A percentile compares a stretch with the other conserved stretches of the same genome.
Evolutionary conservation across 92 coral and sea anemone species (phyloP).

Genomic region (Phenganax stokvisi): DNA sequence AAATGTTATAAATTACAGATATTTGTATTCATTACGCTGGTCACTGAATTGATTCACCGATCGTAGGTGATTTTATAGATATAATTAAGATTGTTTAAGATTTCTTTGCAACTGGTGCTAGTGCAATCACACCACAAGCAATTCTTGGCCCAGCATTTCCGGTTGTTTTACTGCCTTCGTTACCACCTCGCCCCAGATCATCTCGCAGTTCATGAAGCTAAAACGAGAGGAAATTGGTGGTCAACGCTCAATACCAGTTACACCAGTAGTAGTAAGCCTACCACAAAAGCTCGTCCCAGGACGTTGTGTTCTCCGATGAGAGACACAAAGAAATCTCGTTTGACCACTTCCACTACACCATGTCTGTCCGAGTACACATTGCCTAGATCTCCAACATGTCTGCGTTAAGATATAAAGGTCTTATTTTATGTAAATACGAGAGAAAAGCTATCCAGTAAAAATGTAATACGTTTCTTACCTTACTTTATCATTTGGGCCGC

Average conservation of each 20-base stretch:
- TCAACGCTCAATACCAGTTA: too few relatives aligned
- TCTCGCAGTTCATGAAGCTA: conserved; percentile 73
- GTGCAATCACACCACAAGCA: conserved; percentile 77
- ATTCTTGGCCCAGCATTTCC: conserved; percentile 86
- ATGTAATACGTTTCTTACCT: conserved; percentile 16
- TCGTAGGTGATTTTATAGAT: background rate
- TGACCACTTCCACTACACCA: conserved; percentile 31
- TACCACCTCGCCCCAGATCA: conserved; percentile 76
- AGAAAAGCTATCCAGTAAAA: background rate
- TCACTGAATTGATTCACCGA: background rate
- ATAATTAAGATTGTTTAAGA: background rate
- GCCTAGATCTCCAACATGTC: conserved; percentile 53
- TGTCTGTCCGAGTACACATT: conserved; percentile 34
- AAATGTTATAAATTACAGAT: too few relatives aligned
- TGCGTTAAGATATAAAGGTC: background rate
- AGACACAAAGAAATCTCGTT: conserved; percentile 20
- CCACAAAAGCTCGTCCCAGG: conserved; percentile 51
- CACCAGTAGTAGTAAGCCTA: background rate
- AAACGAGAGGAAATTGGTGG: background rate
- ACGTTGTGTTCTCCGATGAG: conserved; percentile 38
- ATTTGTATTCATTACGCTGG: too few relatives aligned
- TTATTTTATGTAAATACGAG: background rate
- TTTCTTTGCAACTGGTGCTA: background rate
- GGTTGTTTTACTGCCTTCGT: conserved; percentile 66
- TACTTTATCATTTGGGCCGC: conserved; percentile 35